Percentiles rank a stretch among this genome's conserved stretches.
These are phyloP conservation scores for Ardeotis arabs DNA, from an alignment of 2,113 vertebrate genomes.

Conservation along the genomic window DNA sequence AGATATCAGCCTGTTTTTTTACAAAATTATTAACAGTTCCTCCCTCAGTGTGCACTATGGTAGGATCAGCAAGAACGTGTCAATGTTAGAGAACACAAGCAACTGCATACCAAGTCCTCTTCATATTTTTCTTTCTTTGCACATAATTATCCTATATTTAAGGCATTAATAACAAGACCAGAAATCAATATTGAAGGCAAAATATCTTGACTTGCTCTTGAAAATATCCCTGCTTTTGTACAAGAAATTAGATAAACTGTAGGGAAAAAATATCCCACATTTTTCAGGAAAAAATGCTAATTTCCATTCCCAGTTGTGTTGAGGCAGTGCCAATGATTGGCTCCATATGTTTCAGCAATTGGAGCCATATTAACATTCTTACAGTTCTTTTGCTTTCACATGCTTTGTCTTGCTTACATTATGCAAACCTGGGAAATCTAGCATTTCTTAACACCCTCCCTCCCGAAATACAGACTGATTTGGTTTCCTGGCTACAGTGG, in stretches of 20 bases:
- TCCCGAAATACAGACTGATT: neutral
- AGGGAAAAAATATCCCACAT: neutral
- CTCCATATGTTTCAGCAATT: constrained; percentile 53
- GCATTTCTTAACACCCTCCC: neutral
- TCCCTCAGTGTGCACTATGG: neutral
- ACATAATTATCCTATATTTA: neutral
- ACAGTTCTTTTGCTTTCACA: constrained; percentile 5
- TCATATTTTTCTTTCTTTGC: neutral
- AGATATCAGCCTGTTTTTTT: neutral
- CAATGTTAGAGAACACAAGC: neutral
- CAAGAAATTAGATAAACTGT: neutral
- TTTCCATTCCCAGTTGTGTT: constrained; percentile 57
- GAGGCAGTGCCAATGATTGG: constrained; percentile 28
- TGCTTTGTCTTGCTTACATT: constrained; percentile 11
- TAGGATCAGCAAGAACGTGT: neutral
- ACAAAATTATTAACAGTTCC: neutral
- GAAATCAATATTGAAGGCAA: neutral
- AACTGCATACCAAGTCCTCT: neutral
- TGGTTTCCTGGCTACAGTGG: neutral
- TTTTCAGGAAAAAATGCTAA: constrained; percentile 57
- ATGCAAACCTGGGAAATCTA: constrained; percentile 19
- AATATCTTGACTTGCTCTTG: neutral
- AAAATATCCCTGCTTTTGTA: neutral
- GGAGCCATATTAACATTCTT: constrained; percentile 43
- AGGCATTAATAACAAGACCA: neutral